Base-by-base conservation (phyloP, 2,797 vertebrate species). In the Taeniopygia guttata region DNA sequence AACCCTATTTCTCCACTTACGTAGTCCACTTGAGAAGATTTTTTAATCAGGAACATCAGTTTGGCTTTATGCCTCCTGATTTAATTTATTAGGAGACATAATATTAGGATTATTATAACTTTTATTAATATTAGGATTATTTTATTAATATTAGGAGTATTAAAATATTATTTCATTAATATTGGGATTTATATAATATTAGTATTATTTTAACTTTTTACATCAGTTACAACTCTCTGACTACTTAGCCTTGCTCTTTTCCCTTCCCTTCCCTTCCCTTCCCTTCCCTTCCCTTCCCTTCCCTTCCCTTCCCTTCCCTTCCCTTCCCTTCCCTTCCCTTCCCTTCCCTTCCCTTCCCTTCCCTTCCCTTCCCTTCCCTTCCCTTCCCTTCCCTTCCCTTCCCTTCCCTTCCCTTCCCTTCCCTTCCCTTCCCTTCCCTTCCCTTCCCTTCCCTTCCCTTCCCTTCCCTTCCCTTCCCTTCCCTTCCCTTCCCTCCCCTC, bases 401-500 rank as follows among this genome's bases (percentile, higher is more conserved):
- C 48, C 34, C 48, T 49, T 49, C 48, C 48, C 23, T 25, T 48
- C 22, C 22, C 26, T 51, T 42, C 42, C 42, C 38, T 32, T 30
- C 40, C 7, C 40, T 1, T 11, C n/a, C 13, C 34, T 21, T 62
- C 27, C 10, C 13, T 12, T 5, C 14, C 20, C 16, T n/a, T 23
- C 26, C 7, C 1, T 7, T 45, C 38, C 38, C 38, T 40, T 16
- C 9, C 7, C 32, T 20, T 7, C 38, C 9, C 60, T 32, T 30
- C 38, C 9, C 40, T 1, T 11, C n/a, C 13, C 34, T 21, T 62
- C 27, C 9, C 13, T 11, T 5, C 14, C 18, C 16, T 30, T 23
- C 26, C 6, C 1, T 6, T 46, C 9, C 5, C 32, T 18, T 7
- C 40, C 6, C 60, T 17, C 32, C 40, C 7, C 42, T 1, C 11